These are phyloP conservation scores for Hydriomena furcata DNA, from an alignment of 2,888 invertebrate species.

Conservation along the genomic window DNA sequence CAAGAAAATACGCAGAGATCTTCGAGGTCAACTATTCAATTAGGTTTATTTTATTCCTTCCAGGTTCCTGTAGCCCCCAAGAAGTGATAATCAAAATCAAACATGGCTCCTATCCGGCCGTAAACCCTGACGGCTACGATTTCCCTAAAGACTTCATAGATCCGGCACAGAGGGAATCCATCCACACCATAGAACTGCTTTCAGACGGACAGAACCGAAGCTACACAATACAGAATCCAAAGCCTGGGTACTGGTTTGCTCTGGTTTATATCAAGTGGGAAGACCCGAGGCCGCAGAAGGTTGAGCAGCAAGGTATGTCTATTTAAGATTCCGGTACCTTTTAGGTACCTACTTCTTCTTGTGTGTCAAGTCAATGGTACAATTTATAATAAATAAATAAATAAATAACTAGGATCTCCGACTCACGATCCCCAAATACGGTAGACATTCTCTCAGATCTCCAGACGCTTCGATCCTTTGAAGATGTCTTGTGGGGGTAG, in stretches of 20 bases:
- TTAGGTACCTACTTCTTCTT: no score
- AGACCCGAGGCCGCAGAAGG: constrained; percentile 87
- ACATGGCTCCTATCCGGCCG: constrained; percentile 91
- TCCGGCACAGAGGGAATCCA: constrained; percentile 66
- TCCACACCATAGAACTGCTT: constrained; percentile 83
- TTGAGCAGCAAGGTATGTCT: constrained; percentile 90
- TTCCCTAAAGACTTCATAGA: constrained; percentile 87
- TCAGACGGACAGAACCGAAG: constrained; percentile 85
- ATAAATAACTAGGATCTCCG: no score
- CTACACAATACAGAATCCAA: constrained; percentile 85
- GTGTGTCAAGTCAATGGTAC: no score
- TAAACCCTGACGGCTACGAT: constrained; percentile 91
- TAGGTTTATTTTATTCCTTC: no score
- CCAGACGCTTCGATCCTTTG: no score
- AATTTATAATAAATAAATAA: no score
- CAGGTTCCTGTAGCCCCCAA: constrained; percentile 84
- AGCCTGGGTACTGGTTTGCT: constrained; percentile 91
- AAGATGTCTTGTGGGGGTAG: no score
- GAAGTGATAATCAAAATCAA: constrained; percentile 89
- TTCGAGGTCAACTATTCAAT: no score
- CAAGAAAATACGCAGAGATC: no score
- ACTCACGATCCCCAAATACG: no score
- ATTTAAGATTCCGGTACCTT: no score
- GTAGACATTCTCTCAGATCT: no score
- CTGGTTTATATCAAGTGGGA: constrained; percentile 90